Base-by-base conservation (phyloP, 2,797 vertebrate genomes). In the Monodelphis domestica region DNA sequence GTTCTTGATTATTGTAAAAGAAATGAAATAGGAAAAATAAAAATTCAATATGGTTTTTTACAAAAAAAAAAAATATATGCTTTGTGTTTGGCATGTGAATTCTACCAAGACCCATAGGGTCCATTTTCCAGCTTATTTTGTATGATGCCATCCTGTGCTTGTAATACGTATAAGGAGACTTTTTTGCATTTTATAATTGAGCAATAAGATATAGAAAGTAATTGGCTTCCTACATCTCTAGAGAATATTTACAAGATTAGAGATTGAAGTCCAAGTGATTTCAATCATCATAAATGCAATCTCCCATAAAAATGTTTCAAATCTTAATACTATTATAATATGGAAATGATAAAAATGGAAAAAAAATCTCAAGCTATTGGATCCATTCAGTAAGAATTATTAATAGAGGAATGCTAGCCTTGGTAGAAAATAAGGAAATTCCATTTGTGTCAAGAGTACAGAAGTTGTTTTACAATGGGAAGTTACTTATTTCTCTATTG, bases 41-140 rank as follows among this genome's bases (percentile, higher is more conserved):
- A 97, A 97, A 93, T 93, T 95, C 91, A 96, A 97, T 95, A 97
- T 97, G 87, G 95, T 92, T 97, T 91, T 94, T 84, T n/a, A n/a
- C n/a, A n/a, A n/a, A n/a, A n/a, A n/a, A n/a, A n/a, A n/a, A n/a
- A n/a, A n/a, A n/a, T n/a, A 0, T 53, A 4, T 50, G 28, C 10
- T 95, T 95, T 94, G 6, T 92, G 59, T 93, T 38, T 91, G 53
- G 28, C 57, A 38, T 88, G 12, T 91, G 45, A 93, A 33, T 96
- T 94, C 38, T 88, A 92, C 1, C 30, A 90, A 63, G 12, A 50
- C 15, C 1, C 53, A 54, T 30, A 51, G 50, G n/a, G 24, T 14
- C 0, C 0, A 0, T 53, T 90, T 90, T 63, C 52, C 89, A 70
- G 94, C 94, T 57, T 89, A 33, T 96, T 94, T 57, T 50, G 51